Conservation (phyloP, 2,888 invertebrate species). For the Chesias legatella region DNA sequence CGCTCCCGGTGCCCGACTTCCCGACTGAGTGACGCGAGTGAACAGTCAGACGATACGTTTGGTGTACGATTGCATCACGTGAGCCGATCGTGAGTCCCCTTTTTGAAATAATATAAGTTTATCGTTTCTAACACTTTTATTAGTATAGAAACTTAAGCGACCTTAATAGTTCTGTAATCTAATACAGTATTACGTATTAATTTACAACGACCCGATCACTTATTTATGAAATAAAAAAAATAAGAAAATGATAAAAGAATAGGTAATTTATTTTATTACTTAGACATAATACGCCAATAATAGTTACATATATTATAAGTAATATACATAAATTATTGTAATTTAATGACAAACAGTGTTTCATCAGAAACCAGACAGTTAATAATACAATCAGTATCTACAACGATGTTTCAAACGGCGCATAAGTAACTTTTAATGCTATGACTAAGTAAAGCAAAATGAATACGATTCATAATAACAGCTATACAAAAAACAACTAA, state of each 20-base stretch:
- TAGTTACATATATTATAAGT: conserved; percentile 26
- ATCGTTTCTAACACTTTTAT: not conserved
- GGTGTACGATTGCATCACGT: no score
- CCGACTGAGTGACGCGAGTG: conserved; percentile 8
- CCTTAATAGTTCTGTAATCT: conserved; percentile 33
- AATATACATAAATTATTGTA: conserved; percentile 21
- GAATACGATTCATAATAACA: not conserved
- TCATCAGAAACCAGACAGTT: conserved; percentile 9
- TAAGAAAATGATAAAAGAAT: conserved; percentile 58
- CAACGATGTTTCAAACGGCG: conserved; percentile 6
- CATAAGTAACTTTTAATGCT: conserved; percentile 7
- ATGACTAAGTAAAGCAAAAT: conserved; percentile 8
- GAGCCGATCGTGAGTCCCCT: conserved; percentile 10
- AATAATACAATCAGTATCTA: conserved; percentile 1
- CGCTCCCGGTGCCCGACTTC: conserved; percentile 13
- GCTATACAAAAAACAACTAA: no score
- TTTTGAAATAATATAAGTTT: no score
- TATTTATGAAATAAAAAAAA: conserved; percentile 64
- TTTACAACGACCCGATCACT: conserved; percentile 44
- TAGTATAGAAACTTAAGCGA: not conserved
- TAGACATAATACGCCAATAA: conserved; percentile 35
- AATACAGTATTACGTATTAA: conserved; percentile 54
- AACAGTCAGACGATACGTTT: not conserved
- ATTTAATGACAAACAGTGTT: conserved; percentile 15
- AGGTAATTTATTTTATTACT: conserved; percentile 57